Percentiles rank a stretch among this genome's conserved stretches.
Conservation (phyloP, 2,797 vertebrate genomes). For the Peromyscus nudipes region DNA sequence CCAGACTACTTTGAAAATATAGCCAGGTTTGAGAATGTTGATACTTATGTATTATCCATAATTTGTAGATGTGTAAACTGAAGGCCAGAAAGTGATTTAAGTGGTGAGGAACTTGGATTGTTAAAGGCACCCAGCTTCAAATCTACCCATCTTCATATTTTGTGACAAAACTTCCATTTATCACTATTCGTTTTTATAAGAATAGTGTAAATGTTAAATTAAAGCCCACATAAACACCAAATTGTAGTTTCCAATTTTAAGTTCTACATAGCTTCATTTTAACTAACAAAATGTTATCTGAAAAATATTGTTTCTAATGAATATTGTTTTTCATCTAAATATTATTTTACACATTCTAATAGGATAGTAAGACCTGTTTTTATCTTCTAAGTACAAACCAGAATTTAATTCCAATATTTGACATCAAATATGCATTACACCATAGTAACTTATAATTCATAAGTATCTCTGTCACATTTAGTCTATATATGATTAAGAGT, state of each 20-base stretch:
- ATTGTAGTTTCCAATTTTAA: not conserved
- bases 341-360: not conserved
- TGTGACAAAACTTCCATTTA: not conserved
- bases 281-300: not conserved
- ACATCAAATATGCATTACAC: not conserved
- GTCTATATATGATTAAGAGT: no score
- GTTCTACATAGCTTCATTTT: not conserved
- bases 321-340: not conserved
- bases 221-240: not conserved
- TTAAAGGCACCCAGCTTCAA: accelerated
- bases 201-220: not conserved
- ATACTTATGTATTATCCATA: not conserved
- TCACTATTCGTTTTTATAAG: not conserved
- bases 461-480: not conserved
- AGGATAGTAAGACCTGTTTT: not conserved
- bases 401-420: not conserved
- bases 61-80: not conserved
- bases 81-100: not conserved
- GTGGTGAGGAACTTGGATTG: not conserved
- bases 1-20: not conserved
- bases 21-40: not conserved
- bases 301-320: not conserved
- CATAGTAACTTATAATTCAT: not conserved
- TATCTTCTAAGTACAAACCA: not conserved
- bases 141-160: not conserved